These are phyloP conservation scores for Encarsia formosa DNA, from an alignment of 2,888 invertebrate genomes.

Conservation along the genomic window DNA sequence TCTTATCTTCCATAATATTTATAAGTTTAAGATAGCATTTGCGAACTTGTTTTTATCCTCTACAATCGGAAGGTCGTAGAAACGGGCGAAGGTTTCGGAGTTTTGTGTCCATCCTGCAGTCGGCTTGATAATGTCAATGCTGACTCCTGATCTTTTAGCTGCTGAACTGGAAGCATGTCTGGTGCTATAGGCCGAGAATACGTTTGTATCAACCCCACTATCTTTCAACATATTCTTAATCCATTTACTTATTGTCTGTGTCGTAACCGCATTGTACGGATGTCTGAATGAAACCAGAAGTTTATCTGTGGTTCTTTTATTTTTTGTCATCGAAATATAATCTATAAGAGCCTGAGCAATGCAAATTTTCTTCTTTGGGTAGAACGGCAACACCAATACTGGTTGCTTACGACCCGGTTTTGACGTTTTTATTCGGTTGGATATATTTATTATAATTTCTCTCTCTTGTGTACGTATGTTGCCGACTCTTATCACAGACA, in stretches of 20 bases:
- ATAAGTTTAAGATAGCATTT: no score
- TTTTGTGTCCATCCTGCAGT: slow-evolving; percentile 13
- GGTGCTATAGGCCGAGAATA: slow-evolving; percentile 12
- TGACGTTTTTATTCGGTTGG: slow-evolving; percentile 24
- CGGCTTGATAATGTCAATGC: slow-evolving; percentile 7
- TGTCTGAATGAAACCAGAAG: slow-evolving; percentile 3
- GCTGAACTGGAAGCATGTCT: slow-evolving; percentile 16
- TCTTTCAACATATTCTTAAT: slow-evolving; percentile 7
- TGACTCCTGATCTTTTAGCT: slow-evolving; percentile 8
- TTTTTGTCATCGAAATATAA: slow-evolving; percentile 1
- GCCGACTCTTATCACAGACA: neutral
- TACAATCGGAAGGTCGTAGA: neutral
- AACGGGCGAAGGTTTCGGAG: neutral
- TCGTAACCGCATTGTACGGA: slow-evolving; percentile 4
- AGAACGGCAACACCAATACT: slow-evolving; percentile 21
- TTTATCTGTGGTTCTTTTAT: neutral
- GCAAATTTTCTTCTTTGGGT: slow-evolving; percentile 16
- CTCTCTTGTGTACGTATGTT: neutral
- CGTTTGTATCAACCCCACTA: slow-evolving; percentile 12
- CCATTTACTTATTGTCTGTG: slow-evolving; percentile 13
- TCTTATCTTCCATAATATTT: no score
- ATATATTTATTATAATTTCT: slow-evolving; percentile 17
- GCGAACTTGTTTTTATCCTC: no score
- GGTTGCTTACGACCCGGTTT: slow-evolving; percentile 8
- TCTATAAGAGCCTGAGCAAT: slow-evolving; percentile 11